A percentile compares a stretch with the other conserved stretches of the same genome.
These are phyloP conservation scores for Drosophila ohnishii DNA, from an alignment of 1,140 invertebrate species.

Conservation along the genomic window DNA sequence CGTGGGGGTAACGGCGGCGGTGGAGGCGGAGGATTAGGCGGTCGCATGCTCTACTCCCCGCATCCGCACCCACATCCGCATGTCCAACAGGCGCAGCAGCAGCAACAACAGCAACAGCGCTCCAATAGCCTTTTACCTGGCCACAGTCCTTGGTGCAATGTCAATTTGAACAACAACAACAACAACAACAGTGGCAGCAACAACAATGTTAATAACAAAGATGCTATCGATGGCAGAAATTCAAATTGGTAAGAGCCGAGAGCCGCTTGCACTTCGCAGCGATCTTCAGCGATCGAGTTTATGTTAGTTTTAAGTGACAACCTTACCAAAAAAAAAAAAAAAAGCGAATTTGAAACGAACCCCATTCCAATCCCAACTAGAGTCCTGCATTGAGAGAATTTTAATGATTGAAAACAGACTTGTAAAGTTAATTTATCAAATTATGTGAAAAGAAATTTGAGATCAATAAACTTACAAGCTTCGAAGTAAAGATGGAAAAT, in stretches of 20 bases:
- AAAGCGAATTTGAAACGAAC: slow-evolving; percentile 78
- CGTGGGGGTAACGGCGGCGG: slow-evolving; percentile 45
- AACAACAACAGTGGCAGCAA: slow-evolving; percentile 26
- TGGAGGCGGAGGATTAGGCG: slow-evolving; percentile 24
- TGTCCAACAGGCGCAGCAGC: slow-evolving; percentile 55
- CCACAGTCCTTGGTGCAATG: slow-evolving; percentile 73
- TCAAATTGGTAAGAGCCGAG: slow-evolving; percentile 72
- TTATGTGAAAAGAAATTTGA: not conserved
- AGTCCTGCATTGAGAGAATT: not conserved
- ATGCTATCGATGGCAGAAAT: slow-evolving; percentile 68
- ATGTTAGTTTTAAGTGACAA: slow-evolving; percentile 78
- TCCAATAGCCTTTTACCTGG: slow-evolving; percentile 56
- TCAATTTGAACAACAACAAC: slow-evolving; percentile 62
- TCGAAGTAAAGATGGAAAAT: not conserved
- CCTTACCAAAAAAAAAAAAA: slow-evolving; percentile 14
- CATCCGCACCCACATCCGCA: slow-evolving; percentile 60
- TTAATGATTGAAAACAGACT: not conserved
- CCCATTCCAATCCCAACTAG: slow-evolving; percentile 32
- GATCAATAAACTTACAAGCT: not conserved
- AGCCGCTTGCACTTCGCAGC: slow-evolving; percentile 51
- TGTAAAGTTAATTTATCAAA: not conserved
- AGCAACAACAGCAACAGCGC: slow-evolving; percentile 47
- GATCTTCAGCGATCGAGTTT: slow-evolving; percentile 34
- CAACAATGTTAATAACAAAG: slow-evolving; percentile 71
- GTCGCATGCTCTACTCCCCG: slow-evolving; percentile 67